A percentile compares a stretch with the other conserved stretches of the same genome.
phyloP scores from a whole-genome alignment of 2,797 vertebrate genomes.

The Clarias platycephalus region DNA sequence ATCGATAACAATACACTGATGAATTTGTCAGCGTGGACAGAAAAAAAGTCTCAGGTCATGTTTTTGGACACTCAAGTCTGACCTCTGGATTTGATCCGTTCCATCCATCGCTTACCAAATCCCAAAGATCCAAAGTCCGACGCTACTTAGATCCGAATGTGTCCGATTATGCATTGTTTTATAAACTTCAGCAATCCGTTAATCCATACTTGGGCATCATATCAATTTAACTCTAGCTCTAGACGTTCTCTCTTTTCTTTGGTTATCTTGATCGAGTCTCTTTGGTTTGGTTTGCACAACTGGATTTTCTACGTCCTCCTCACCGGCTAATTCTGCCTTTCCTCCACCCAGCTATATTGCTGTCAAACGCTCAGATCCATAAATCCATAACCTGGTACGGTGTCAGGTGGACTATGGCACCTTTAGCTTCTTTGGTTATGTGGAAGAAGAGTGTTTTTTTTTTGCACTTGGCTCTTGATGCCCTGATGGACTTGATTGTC shows the following conservation, averaged over 20 bases:
- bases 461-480: background rate
- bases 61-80: constrained; percentile 27
- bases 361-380: background rate
- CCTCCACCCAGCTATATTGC: background rate
- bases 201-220: constrained; percentile 8
- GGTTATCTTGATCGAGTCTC: background rate
- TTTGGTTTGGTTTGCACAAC: constrained; percentile 17
- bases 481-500: constrained; percentile 1
- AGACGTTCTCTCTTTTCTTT: background rate
- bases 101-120: background rate
- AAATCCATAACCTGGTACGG: background rate
- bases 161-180: background rate
- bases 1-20: constrained; percentile 37
- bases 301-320: background rate
- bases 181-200: constrained; percentile 3
- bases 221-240: background rate
- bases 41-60: constrained; percentile 19
- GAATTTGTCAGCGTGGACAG: constrained; percentile 21
- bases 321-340: background rate
- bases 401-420: background rate
- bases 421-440: background rate
- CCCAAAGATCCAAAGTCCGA: background rate
- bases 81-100: constrained; percentile 33
- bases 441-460: background rate
- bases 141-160: constrained; percentile 16